Evolutionary conservation across 2,113 vertebrate species (phyloP).

Genomic region (Myocastor coypus): DNA sequence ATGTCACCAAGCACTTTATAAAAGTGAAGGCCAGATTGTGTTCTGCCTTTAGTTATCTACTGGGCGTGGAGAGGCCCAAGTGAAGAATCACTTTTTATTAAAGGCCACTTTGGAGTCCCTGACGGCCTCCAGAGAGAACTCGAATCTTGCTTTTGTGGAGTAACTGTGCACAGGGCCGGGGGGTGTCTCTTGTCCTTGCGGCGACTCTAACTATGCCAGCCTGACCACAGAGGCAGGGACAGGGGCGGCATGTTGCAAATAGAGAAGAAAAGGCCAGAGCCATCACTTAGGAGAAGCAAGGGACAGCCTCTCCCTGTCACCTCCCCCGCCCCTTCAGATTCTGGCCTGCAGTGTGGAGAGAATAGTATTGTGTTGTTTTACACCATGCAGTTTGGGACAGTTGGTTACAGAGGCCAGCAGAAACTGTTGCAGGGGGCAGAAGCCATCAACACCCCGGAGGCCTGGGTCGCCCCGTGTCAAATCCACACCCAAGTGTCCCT

Average conservation of each 20-base stretch:
- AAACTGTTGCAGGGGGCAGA: background rate
- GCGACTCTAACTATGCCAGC: background rate
- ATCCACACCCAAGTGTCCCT: background rate
- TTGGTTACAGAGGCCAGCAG: background rate
- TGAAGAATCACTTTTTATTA: background rate
- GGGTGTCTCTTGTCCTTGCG: background rate
- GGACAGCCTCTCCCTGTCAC: background rate
- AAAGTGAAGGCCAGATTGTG: background rate
- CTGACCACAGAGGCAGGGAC: background rate
- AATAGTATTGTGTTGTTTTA: background rate
- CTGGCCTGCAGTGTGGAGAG: background rate
- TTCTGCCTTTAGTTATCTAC: background rate
- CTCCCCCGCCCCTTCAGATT: background rate
- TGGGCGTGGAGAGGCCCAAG: background rate
- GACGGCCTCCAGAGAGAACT: background rate
- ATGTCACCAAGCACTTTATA: background rate
- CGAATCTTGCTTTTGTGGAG: background rate
- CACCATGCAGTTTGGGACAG: background rate
- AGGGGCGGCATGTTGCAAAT: fast-evolving
- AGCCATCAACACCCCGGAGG: fast-evolving
- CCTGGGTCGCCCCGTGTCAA: no score
- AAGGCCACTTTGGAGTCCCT: background rate
- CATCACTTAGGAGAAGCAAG: background rate
- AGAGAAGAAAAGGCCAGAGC: background rate
- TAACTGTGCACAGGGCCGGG: background rate